These are phyloP conservation scores for Mionectes macconnelli DNA, from an alignment of 2,113 vertebrate genomes.

Conservation along the genomic window DNA sequence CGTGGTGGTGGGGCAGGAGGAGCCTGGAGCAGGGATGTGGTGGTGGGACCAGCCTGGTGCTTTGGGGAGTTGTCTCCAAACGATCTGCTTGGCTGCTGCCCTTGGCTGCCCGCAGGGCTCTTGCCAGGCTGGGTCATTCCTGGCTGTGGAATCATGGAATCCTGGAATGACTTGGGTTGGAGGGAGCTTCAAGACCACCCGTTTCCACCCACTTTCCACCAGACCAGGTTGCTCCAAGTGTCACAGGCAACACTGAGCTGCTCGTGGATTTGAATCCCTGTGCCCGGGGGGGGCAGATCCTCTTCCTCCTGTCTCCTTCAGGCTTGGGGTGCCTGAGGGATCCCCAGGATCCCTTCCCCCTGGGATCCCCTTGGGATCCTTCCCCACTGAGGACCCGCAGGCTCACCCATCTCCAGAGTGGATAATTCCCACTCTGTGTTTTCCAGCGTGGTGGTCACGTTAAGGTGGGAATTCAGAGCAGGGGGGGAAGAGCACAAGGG, in stretches of 20 bases:
- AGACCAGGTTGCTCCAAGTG: background rate
- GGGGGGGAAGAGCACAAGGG: rapidly evolving
- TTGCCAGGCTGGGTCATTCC: background rate
- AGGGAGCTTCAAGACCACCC: background rate
- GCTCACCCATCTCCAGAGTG: no score
- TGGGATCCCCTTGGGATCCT: background rate
- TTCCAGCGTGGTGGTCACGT: rapidly evolving
- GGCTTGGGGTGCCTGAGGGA: background rate
- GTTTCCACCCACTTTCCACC: background rate
- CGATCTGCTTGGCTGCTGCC: background rate
- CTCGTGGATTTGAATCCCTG: background rate
- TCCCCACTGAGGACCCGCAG: background rate
- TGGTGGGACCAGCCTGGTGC: background rate
- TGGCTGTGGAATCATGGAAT: background rate
- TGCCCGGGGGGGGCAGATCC: background rate
- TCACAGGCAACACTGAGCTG: rapidly evolving
- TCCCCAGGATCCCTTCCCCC: background rate
- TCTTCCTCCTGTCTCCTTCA: background rate
- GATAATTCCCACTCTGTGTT: rapidly evolving
- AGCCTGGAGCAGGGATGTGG: background rate
- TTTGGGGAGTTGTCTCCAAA: background rate
- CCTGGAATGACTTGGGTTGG: background rate
- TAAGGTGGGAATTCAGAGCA: background rate
- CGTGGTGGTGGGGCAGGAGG: background rate
- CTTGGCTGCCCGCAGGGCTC: background rate